These are phyloP conservation scores for Boloria euphrosyne DNA, from an alignment of 2,888 invertebrate genomes.

Conservation along the genomic window DNA sequence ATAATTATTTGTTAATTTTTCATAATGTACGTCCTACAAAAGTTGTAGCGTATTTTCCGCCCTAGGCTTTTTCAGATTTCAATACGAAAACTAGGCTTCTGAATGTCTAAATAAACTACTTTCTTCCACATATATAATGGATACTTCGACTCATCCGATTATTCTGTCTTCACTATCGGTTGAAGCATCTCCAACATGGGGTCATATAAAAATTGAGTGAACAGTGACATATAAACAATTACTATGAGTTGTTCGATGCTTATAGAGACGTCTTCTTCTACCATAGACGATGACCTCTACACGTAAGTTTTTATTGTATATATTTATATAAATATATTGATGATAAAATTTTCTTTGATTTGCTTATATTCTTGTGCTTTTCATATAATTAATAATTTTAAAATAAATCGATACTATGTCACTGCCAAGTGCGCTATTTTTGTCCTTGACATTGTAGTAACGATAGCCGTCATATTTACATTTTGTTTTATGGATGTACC, in stretches of 20 bases:
- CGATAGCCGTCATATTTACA: too few relatives aligned
- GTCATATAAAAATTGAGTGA: constrained; percentile 18
- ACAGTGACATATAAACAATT: constrained; percentile 42
- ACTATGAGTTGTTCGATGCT: constrained; percentile 60
- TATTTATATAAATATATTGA: neutral
- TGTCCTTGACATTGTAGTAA: constrained; percentile 17
- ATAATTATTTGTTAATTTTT: too few relatives aligned
- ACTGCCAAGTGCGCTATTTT: constrained; percentile 23
- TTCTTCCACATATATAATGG: constrained; percentile 34
- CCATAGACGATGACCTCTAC: constrained; percentile 63
- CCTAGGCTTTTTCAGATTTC: constrained; percentile 51
- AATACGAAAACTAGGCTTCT: constrained; percentile 49
- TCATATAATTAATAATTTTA: constrained; percentile 13
- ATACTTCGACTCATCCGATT: neutral
- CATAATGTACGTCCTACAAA: constrained; percentile 37
- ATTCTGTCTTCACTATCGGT: neutral
- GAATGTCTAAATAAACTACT: constrained; percentile 40
- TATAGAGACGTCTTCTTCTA: constrained; percentile 63
- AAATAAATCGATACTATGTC: constrained; percentile 28
- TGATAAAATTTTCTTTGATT: neutral
- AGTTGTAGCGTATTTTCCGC: constrained; percentile 36
- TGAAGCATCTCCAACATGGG: constrained; percentile 5
- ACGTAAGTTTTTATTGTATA: constrained; percentile 56
- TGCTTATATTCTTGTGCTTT: constrained; percentile 7
- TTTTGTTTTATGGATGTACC: too few relatives aligned